Percentiles rank a stretch among this genome's conserved stretches.
Evolutionary conservation across 2,888 invertebrate genomes (phyloP).

Genomic region (Hypsopygia costalis): DNA sequence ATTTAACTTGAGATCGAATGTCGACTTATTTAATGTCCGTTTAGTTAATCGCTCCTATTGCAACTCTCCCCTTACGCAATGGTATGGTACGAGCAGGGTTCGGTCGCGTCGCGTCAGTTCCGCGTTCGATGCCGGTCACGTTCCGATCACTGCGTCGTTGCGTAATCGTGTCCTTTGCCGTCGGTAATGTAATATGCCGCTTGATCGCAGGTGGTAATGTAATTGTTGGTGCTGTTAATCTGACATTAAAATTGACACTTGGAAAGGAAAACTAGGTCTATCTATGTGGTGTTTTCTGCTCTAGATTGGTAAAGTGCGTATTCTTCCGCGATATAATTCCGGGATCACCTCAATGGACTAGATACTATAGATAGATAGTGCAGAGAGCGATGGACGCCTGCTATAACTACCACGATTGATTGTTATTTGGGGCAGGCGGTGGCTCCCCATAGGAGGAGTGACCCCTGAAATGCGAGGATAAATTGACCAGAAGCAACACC

Average conservation of each 20-base stretch:
- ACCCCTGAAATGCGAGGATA: no score
- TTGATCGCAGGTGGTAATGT: not conserved
- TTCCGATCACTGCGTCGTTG: conserved; percentile 13
- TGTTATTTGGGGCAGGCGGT: no score
- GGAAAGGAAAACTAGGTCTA: not conserved
- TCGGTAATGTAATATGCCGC: conserved; percentile 12
- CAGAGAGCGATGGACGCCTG: no score
- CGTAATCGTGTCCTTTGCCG: conserved; percentile 15
- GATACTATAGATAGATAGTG: no score
- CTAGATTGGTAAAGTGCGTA: no score
- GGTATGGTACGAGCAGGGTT: conserved; percentile 5
- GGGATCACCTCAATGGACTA: no score
- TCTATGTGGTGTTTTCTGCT: not conserved
- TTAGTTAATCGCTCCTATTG: conserved; percentile 1
- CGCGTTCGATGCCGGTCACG: conserved; percentile 16
- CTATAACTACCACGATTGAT: no score
- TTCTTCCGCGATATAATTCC: no score
- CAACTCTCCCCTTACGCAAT: conserved; percentile 10
- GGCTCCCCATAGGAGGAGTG: no score
- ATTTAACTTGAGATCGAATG: not conserved
- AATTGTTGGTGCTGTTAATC: not conserved
- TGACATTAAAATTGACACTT: no score
- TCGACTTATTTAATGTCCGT: not conserved
- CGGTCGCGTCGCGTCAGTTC: conserved; percentile 2
- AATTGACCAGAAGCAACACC: no score